Conservation (phyloP, 2,888 invertebrate species). For the Cantharis rustica region DNA sequence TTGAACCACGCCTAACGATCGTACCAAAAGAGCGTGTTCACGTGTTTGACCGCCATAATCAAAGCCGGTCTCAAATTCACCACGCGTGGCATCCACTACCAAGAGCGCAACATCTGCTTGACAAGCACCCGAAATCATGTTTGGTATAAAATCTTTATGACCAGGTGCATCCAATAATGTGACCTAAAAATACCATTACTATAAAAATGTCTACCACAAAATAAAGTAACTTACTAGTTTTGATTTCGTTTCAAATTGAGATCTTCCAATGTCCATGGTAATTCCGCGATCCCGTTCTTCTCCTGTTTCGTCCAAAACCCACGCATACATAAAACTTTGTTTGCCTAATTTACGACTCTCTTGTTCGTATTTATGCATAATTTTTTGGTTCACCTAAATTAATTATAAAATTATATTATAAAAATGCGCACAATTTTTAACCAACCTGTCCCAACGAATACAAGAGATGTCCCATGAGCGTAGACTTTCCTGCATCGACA, state of each 20-base stretch:
- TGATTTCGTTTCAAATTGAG: slow-evolving; percentile 86
- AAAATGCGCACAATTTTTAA: neutral
- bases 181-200: slow-evolving; percentile 54
- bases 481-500: slow-evolving; percentile 97
- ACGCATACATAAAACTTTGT: slow-evolving; percentile 97
- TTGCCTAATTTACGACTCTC: slow-evolving; percentile 97
- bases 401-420: neutral
- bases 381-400: slow-evolving; percentile 71
- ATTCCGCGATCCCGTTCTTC: slow-evolving; percentile 96
- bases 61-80: slow-evolving; percentile 99
- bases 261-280: slow-evolving; percentile 97
- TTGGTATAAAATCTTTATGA: slow-evolving; percentile 98
- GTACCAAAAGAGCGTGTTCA: slow-evolving; percentile 93
- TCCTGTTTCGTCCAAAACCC: slow-evolving; percentile 98
- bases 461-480: slow-evolving; percentile 94
- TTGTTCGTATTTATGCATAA: slow-evolving; percentile 96
- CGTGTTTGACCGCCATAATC: slow-evolving; percentile 97
- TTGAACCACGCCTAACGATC: slow-evolving; percentile 88
- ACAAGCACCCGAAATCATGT: slow-evolving; percentile 98
- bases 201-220: neutral
- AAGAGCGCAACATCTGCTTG: slow-evolving; percentile 97
- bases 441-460: slow-evolving; percentile 79
- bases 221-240: slow-evolving; percentile 57
- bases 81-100: slow-evolving; percentile 93
- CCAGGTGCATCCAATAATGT: slow-evolving; percentile 96